Percentiles rank a stretch among this genome's conserved stretches.
Evolutionary conservation across 1,140 invertebrate species (phyloP).

Genomic region (Trinorchestia longiramus): DNA sequence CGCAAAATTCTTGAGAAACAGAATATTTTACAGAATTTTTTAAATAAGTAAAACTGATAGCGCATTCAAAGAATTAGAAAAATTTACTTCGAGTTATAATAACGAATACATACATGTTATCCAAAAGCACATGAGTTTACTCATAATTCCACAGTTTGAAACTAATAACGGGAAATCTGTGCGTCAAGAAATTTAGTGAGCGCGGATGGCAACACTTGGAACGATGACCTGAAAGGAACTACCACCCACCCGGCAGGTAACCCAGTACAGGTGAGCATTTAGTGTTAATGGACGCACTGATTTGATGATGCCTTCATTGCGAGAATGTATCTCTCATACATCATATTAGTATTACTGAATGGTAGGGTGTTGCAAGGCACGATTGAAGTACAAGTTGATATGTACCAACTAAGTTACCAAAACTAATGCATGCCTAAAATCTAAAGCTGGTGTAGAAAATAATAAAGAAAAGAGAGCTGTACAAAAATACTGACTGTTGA

Average conservation of each 20-base stretch:
- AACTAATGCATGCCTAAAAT: not conserved
- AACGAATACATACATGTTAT: not conserved
- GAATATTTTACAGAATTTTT: not conserved
- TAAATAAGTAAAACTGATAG: not conserved
- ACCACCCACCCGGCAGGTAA: not conserved
- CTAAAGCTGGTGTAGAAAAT: not conserved
- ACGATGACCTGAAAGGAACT: not conserved
- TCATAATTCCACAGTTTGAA: not conserved
- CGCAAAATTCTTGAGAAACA: not conserved
- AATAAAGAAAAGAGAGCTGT: too few species aligned
- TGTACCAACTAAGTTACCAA: not conserved
- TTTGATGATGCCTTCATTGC: not conserved
- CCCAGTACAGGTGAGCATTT: not conserved
- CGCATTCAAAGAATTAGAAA: not conserved
- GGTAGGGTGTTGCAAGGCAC: not conserved
- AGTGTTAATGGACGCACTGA: not conserved
- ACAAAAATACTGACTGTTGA: too few species aligned
- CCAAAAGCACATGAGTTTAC: not conserved
- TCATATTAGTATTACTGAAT: not conserved
- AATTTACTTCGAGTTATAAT: not conserved
- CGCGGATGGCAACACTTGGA: not conserved
- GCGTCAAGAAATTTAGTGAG: not conserved
- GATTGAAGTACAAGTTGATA: not conserved
- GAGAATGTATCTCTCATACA: not conserved
- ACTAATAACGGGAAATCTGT: not conserved